Evolutionary conservation across 2,888 invertebrate genomes (phyloP).

Genomic region (Mamestra brassicae): DNA sequence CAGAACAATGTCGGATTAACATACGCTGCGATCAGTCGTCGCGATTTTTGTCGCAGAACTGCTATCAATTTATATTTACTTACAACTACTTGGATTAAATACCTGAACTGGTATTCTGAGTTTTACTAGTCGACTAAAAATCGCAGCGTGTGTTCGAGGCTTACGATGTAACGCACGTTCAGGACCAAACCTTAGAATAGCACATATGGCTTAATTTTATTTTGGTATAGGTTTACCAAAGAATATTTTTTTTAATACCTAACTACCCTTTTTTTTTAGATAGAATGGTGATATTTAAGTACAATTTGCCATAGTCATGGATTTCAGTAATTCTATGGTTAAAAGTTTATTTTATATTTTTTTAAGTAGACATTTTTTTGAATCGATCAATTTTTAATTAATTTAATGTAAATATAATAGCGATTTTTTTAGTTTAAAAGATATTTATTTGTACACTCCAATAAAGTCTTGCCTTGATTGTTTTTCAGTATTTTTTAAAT

Average conservation of each 20-base stretch:
- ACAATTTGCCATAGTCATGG: constrained; percentile 80
- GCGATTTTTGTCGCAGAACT: neutral
- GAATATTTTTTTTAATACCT: constrained; percentile 71
- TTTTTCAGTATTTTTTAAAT: constrained; percentile 47
- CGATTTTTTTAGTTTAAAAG: constrained; percentile 56
- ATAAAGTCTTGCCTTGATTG: constrained; percentile 62
- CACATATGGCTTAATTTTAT: constrained; percentile 66
- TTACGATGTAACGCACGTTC: constrained; percentile 47
- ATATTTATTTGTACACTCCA: constrained; percentile 67
- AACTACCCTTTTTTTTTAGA: constrained; percentile 60
- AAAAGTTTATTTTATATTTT: constrained; percentile 71
- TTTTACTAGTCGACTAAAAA: constrained; percentile 27
- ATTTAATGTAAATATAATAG: constrained; percentile 72
- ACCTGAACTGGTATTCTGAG: constrained; percentile 27
- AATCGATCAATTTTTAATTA: constrained; percentile 65
- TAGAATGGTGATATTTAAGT: constrained; percentile 80
- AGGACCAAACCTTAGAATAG: constrained; percentile 63
- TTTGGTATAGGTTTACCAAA: constrained; percentile 77
- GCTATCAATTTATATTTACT: neutral
- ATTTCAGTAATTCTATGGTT: constrained; percentile 70
- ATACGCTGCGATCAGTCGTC: constrained; percentile 44
- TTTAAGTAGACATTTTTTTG: constrained; percentile 73
- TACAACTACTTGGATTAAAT: constrained; percentile 1
- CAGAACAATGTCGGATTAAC: constrained; percentile 11
- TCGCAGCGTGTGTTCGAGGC: constrained; percentile 57